A percentile compares a stretch with the other conserved stretches of the same genome.
These are phyloP conservation scores for Streptopelia turtur DNA, from an alignment of 2,797 vertebrate species.

Conservation along the genomic window DNA sequence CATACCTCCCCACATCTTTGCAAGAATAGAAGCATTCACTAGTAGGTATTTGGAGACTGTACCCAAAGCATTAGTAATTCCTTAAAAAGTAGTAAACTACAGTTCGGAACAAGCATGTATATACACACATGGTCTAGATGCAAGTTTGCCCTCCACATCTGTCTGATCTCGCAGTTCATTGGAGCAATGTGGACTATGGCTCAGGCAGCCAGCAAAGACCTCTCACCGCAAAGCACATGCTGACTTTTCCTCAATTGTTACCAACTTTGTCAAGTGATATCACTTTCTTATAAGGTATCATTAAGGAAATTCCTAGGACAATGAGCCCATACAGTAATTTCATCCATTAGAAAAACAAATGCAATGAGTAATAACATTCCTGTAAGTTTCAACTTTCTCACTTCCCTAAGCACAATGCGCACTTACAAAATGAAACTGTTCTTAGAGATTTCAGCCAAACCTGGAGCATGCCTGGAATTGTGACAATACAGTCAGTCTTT, in stretches of 20 bases:
- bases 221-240: not conserved
- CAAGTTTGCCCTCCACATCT: not conserved
- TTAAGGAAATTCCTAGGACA: not conserved
- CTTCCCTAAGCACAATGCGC: not conserved
- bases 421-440: not conserved
- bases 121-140: fast-evolving
- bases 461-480: not conserved
- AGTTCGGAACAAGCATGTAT: not conserved
- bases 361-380: not conserved
- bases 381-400: not conserved
- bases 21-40: not conserved
- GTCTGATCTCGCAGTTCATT: not conserved
- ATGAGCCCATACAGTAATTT: not conserved
- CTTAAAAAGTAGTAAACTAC: not conserved
- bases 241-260: not conserved
- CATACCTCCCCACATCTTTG: fast-evolving
- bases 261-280: not conserved
- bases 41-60: not conserved
- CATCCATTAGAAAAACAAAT: not conserved
- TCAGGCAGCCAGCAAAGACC: not conserved
- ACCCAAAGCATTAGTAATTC: not conserved
- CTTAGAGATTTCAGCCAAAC: not conserved
- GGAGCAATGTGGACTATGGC: fast-evolving
- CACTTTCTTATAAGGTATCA: not conserved
- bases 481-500: not conserved